Conservation (phyloP, 2,888 invertebrate species). For the Ganaspis brasiliensis region DNA sequence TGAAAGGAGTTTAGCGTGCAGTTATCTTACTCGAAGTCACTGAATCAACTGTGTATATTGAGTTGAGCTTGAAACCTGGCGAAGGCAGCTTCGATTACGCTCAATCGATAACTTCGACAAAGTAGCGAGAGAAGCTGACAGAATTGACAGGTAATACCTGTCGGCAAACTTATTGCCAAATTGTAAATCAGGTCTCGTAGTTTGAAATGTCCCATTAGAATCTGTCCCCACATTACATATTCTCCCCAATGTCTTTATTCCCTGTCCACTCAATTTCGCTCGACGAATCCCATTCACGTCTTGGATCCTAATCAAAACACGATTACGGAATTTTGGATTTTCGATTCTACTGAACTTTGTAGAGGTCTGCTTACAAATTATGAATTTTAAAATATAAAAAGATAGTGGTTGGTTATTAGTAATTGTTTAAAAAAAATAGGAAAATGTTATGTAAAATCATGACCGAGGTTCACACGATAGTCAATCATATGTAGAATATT, state of each 20-base stretch:
- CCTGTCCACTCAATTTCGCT: not conserved
- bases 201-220: constrained; percentile 67
- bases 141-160: constrained; percentile 70
- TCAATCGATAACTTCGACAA: constrained; percentile 66
- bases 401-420: too few relatives aligned
- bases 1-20: not conserved
- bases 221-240: constrained; percentile 44
- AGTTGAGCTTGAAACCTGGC: constrained; percentile 4
- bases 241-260: not conserved
- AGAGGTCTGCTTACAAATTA: too few relatives aligned
- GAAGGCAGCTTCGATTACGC: constrained; percentile 36
- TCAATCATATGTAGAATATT: too few relatives aligned
- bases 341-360: too few relatives aligned
- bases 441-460: too few relatives aligned
- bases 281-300: constrained; percentile 59
- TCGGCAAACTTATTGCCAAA: constrained; percentile 70
- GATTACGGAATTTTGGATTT: too few relatives aligned
- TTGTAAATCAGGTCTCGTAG: constrained; percentile 70
- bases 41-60: constrained; percentile 24
- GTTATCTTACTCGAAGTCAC: constrained; percentile 23
- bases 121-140: constrained; percentile 65
- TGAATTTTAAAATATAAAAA: too few relatives aligned
- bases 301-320: constrained; percentile 61
- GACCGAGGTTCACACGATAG: too few relatives aligned
- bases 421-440: too few relatives aligned